Evolutionary conservation across 2,797 vertebrate genomes (phyloP), one percentile per base, ranked within the genome.

Genomic region (Sarcoramphus papa): DNA sequence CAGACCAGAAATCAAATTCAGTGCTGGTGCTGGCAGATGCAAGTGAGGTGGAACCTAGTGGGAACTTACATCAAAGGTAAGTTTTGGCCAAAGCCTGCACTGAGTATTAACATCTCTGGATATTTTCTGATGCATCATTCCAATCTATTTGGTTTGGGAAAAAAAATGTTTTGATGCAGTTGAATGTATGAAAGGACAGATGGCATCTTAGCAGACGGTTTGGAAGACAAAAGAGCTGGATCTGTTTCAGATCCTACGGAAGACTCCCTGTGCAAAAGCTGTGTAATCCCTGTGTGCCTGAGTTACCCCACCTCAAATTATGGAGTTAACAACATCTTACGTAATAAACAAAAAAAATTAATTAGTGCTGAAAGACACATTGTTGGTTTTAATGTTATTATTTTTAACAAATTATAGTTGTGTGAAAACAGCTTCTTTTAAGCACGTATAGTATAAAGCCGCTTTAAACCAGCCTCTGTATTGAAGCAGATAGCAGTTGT

Each of bases 241-340:
- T 65, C 47, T 87, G 37, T 81, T 95, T 92, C 83, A 86, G 63
- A 62, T 84, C 12, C 87, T 72, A 12, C 2, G 0, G 43, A 90
- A 88, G 80, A 76, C 28, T 91, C 68, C 35, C 47, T 59, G 12
- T 73, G 67, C 50, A 91, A 91, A 92, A 84, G 10, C 63, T 82
- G 17, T 82, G 74, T 77, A 95, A 95, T 86, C 68, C 51, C 43
- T 74, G 37, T 78, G 13, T 50, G 57, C 64, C 51, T 60, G 23
- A 84, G 25, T 88, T 95, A 96, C 77, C 73, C 85, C 85, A 85
- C 77, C 77, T 95, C 73, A 86, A 94, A 95, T 78, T 85, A 91
- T 50, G 41, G 84, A 74, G 81, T 92, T 90, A 95, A 85, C 31
- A 70, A 65, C 69, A 35, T 40, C 12, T 95, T 96, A 89, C 2